Percentiles rank a stretch among this genome's conserved stretches.
phyloP scores from a whole-genome alignment of 2,113 vertebrate species.

The Nannospalax galili region DNA sequence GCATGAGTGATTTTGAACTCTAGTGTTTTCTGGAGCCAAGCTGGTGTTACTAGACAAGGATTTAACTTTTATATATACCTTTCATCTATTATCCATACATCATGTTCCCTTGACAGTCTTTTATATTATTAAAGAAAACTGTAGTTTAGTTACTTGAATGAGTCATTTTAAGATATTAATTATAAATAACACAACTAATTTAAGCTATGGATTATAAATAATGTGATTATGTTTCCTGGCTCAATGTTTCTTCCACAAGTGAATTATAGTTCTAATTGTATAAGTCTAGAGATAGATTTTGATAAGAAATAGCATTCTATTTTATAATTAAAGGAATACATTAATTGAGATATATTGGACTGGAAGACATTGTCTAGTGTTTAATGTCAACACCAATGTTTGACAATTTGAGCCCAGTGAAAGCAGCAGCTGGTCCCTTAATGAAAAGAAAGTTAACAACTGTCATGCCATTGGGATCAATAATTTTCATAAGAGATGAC shows the following conservation, averaged over 20 bases:
- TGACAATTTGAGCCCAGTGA: slow-evolving; percentile 52
- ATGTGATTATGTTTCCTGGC: not conserved
- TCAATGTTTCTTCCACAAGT: not conserved
- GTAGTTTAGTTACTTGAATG: not conserved
- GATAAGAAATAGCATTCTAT: not conserved
- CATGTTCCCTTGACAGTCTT: not conserved
- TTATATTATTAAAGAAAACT: not conserved
- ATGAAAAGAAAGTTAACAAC: slow-evolving; percentile 43
- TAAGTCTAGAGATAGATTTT: not conserved
- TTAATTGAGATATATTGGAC: not conserved
- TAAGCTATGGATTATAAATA: not conserved
- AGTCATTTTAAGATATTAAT: not conserved
- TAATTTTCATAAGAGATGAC: slow-evolving; percentile 1
- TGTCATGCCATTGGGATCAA: slow-evolving; percentile 28
- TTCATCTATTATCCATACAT: not conserved
- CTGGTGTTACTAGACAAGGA: not conserved
- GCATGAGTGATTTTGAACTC: not conserved
- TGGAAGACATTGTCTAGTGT: not conserved
- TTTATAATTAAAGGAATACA: not conserved
- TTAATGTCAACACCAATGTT: not conserved
- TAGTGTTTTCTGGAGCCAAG: not conserved
- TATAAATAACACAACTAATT: not conserved
- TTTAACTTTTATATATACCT: not conserved
- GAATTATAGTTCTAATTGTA: not conserved
- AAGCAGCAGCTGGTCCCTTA: slow-evolving; percentile 38